Percentiles rank a stretch among this genome's conserved stretches.
These are phyloP conservation scores for Bradypodion pumilum DNA, from an alignment of 2,797 vertebrate species.

Conservation along the genomic window DNA sequence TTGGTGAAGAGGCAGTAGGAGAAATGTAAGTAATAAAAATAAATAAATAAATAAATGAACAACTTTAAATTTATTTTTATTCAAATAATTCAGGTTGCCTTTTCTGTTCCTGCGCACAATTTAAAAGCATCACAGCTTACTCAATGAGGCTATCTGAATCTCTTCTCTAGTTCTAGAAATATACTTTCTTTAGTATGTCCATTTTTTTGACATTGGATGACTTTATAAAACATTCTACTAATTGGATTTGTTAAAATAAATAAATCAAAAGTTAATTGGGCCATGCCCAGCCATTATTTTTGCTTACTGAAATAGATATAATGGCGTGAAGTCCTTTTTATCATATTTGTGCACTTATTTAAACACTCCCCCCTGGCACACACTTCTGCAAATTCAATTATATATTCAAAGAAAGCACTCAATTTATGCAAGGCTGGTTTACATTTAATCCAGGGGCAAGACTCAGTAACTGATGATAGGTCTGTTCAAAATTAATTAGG, in stretches of 20 bases:
- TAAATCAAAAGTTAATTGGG: conserved; percentile 82
- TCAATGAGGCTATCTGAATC: conserved; percentile 25
- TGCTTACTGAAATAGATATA: conserved; percentile 82
- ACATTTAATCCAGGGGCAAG: conserved; percentile 76
- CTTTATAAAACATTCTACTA: conserved; percentile 81
- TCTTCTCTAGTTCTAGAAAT: conserved; percentile 53
- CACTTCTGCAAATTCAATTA: conserved; percentile 81
- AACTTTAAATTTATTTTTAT: background rate
- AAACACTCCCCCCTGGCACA: conserved; percentile 79
- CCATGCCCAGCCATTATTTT: conserved; percentile 80
- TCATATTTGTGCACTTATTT: conserved; percentile 82
- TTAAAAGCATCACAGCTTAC: conserved; percentile 12
- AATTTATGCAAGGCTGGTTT: conserved; percentile 80
- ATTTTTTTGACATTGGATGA: conserved; percentile 79
- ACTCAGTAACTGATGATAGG: conserved; percentile 66
- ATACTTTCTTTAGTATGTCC: conserved; percentile 64
- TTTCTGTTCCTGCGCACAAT: background rate
- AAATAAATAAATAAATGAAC: no score
- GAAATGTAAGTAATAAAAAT: no score
- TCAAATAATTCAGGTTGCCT: background rate
- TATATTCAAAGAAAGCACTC: conserved; percentile 75
- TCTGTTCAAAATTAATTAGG: conserved; percentile 75
- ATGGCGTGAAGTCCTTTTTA: conserved; percentile 79
- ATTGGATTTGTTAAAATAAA: conserved; percentile 84
- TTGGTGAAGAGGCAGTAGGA: no score